Conservation (phyloP, 2,113 vertebrate species). For the Rallus limicola region DNA sequence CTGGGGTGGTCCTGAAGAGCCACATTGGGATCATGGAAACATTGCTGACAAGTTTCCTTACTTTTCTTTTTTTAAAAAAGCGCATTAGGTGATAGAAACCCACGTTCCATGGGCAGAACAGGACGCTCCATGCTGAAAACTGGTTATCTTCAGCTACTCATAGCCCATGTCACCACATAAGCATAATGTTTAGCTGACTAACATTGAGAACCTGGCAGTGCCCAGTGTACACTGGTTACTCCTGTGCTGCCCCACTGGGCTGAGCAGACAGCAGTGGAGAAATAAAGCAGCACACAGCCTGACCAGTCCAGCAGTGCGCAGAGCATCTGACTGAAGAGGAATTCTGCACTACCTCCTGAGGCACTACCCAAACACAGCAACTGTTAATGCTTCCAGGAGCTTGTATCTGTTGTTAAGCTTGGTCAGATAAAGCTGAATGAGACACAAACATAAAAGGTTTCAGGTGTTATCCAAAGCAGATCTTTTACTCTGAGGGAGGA, state of each 20-base stretch:
- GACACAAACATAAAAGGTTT: background rate
- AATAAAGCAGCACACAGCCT: background rate
- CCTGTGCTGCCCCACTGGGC: background rate
- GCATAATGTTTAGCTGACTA: background rate
- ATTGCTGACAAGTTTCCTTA: background rate
- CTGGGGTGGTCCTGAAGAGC: background rate
- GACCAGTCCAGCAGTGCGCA: background rate
- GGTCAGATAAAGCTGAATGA: background rate
- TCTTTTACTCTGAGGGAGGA: background rate
- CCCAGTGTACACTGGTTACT: accelerated
- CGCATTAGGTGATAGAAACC: background rate
- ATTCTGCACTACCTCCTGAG: background rate
- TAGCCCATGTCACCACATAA: background rate
- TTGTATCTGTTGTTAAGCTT: background rate
- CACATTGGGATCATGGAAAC: background rate
- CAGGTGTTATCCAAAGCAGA: background rate
- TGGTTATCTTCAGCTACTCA: background rate
- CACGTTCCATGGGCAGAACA: background rate
- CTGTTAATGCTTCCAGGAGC: background rate
- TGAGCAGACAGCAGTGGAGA: background rate
- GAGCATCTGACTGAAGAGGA: background rate
- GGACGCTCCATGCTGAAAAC: background rate
- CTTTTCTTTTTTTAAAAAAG: background rate
- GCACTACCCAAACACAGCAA: background rate
- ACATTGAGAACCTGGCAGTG: background rate